Conservation (phyloP, 37 sponge, comb jelly and placozoan genomes). For the Diacarnus erythraeanus region DNA sequence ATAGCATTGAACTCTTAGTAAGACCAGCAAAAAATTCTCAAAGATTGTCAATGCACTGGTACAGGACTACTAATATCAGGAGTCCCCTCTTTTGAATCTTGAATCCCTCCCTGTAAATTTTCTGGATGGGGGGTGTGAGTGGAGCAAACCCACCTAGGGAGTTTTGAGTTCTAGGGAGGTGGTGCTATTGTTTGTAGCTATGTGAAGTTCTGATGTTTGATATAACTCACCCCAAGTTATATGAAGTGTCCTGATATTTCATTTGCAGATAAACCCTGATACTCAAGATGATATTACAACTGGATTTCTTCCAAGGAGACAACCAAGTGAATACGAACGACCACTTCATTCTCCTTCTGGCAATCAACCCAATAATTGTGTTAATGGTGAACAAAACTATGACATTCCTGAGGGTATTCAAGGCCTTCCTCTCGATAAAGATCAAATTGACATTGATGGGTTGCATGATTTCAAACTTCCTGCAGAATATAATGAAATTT, state of each 20-base stretch:
- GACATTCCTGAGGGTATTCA: background rate
- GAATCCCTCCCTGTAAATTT: too few relatives aligned
- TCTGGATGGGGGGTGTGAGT: background rate
- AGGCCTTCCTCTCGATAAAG: background rate
- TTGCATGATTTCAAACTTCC: background rate
- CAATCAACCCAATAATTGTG: background rate
- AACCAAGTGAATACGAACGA: constrained; percentile 2
- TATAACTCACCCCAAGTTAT: too few relatives aligned
- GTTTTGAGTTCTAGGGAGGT: background rate
- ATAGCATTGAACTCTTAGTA: too few relatives aligned
- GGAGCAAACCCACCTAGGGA: background rate
- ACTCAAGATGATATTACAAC: background rate
- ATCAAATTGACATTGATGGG: too few relatives aligned
- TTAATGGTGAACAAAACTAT: background rate
- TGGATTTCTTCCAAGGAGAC: background rate
- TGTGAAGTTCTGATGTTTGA: background rate
- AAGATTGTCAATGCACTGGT: too few relatives aligned
- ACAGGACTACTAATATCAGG: too few relatives aligned
- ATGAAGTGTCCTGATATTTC: background rate
- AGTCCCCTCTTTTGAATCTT: too few relatives aligned
- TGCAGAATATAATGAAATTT: background rate
- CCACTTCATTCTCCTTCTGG: background rate
- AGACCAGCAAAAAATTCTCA: too few relatives aligned
- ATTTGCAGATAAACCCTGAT: background rate
- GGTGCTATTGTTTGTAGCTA: background rate